A percentile compares a stretch with the other conserved stretches of the same genome.
phyloP scores from a whole-genome alignment of 2,797 vertebrate genomes.

The Aphelocoma californica region DNA sequence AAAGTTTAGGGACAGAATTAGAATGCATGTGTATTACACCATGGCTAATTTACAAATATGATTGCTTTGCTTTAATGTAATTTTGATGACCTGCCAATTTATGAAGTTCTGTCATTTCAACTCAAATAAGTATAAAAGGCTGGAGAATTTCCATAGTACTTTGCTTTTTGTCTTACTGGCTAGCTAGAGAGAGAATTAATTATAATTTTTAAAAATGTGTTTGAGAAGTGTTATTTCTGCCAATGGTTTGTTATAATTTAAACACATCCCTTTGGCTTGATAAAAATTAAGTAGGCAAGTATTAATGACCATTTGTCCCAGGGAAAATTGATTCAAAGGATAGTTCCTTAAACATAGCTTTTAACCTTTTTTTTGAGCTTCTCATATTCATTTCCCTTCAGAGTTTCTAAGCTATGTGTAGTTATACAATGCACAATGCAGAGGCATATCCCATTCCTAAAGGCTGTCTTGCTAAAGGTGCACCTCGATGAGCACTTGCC shows the following conservation, averaged over 20 bases:
- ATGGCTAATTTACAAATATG: background rate
- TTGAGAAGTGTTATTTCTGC: background rate
- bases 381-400: background rate
- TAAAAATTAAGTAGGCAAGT: background rate
- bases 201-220: background rate
- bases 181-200: background rate
- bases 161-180: background rate
- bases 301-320: background rate
- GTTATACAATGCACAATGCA: background rate
- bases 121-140: background rate
- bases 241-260: background rate
- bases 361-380: background rate
- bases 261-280: background rate
- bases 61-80: background rate
- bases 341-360: background rate
- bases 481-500: fast-evolving
- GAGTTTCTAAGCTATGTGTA: background rate
- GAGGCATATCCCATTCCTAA: background rate
- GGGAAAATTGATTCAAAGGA: background rate
- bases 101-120: background rate
- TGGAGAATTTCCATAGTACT: background rate
- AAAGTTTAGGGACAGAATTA: background rate
- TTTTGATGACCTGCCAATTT: background rate
- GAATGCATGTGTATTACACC: background rate
- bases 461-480: background rate